Base-by-base conservation (phyloP, 2,888 invertebrate genomes). In the Deilephila elpenor region DNA sequence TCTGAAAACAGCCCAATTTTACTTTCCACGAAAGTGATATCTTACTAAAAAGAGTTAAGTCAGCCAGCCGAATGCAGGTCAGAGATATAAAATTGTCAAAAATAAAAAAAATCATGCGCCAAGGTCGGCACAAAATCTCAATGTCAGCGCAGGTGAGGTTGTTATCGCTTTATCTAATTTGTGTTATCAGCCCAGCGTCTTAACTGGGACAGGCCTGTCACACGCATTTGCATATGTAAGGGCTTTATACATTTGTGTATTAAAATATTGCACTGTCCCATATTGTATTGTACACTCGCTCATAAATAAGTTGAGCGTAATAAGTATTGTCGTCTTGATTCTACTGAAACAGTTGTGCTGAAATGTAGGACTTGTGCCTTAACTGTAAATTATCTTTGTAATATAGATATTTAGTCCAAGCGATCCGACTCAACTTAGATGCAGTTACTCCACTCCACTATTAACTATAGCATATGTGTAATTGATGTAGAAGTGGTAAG, bases 141-240 rank as follows among this genome's bases (percentile, higher is more conserved):
- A 93, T 92, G 93, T 89, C 93, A 91, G 80, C 83, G 83, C 87
- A 89, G 87, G 89, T 89, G 88, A 87, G 81, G 80, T 80, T 84
- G 82, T 92, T 93, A 93, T 94, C 94, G 82, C 78, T 83, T 88
- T 91, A 81, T 86, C 88, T 88, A 88, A 87, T 88, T 89, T 91
- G 78, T 85, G 85, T 93, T 93, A 93, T 93, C 93, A 86, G 78
- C 76, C 73, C 67, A 75, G 73, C 77, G 59, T 76, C 74, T 78
- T 81, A 93, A 88, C 82, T 93, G 80, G 93, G 93, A 88, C 91
- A 90, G 83, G 83, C 85, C 86, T 82, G 85, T 79, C 81, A 80
- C 74, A 82, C 76, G 77, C 76, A 79, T 83, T 83, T 80, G 78
- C 80, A 85, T 80, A 80, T 79, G 77, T 78, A 84, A 83, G 80